Evolutionary conservation across 2,113 vertebrate genomes (phyloP).

Genomic region (Pomatostomus ruficeps): DNA sequence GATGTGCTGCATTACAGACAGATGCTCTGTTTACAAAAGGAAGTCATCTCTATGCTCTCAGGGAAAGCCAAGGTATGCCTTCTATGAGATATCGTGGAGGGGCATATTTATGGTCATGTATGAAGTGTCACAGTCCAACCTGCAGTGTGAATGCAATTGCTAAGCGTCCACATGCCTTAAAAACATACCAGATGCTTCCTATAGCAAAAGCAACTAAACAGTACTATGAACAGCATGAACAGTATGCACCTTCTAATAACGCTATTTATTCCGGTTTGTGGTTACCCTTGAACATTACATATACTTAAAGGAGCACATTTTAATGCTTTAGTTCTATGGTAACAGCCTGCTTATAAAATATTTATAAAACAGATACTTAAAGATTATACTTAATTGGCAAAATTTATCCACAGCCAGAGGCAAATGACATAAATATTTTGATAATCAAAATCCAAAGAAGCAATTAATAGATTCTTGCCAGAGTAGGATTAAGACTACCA

Average conservation of each 20-base stretch:
- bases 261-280: conserved; percentile 15
- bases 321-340: conserved; percentile 17
- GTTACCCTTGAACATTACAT: conserved; percentile 40
- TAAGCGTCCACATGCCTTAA: conserved; percentile 37
- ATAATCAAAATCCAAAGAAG: conserved; percentile 55
- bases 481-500: conserved; percentile 46
- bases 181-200: conserved; percentile 43
- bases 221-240: conserved; percentile 36
- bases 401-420: conserved; percentile 38
- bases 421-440: conserved; percentile 51
- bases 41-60: conserved; percentile 28
- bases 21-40: conserved; percentile 39
- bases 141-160: conserved; percentile 62
- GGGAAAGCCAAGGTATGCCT: background rate
- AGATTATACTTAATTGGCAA: conserved; percentile 50
- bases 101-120: conserved; percentile 55
- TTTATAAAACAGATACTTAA: conserved; percentile 52
- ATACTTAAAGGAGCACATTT: conserved; percentile 19
- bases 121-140: conserved; percentile 56
- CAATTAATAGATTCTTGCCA: conserved; percentile 56
- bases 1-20: conserved; percentile 38
- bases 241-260: conserved; percentile 8
- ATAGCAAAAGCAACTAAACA: conserved; percentile 43
- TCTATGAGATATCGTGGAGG: background rate
- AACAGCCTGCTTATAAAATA: conserved; percentile 51